Conservation (phyloP, 2,113 vertebrate genomes). For the Sinosuthora webbiana region DNA sequence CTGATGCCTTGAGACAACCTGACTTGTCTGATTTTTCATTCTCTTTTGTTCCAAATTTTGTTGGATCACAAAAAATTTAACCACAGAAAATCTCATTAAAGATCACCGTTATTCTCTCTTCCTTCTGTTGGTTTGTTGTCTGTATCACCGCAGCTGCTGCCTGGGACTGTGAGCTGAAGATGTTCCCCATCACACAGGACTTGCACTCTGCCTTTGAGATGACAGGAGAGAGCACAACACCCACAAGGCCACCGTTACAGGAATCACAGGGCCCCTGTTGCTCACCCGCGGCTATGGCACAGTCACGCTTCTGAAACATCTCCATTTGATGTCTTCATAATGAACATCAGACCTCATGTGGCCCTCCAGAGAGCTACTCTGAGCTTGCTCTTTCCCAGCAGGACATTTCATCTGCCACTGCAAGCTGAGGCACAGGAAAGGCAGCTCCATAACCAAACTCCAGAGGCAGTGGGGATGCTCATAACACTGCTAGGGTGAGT, state of each 20-base stretch:
- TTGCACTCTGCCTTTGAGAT: background rate
- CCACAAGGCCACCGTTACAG: background rate
- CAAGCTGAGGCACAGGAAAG: background rate
- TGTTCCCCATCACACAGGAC: background rate
- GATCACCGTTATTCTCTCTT: background rate
- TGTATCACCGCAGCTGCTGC: background rate
- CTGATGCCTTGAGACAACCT: background rate
- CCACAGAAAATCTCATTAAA: background rate
- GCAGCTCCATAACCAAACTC: background rate
- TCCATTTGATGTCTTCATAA: constrained; percentile 17
- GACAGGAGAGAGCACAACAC: background rate
- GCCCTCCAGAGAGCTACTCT: background rate
- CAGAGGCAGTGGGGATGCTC: background rate
- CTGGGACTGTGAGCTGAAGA: background rate
- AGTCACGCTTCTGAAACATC: background rate
- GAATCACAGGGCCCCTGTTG: background rate
- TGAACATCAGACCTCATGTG: background rate
- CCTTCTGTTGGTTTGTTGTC: background rate
- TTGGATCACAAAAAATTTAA: background rate
- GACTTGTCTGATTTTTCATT: background rate
- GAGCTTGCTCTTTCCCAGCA: background rate
- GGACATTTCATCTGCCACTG: background rate
- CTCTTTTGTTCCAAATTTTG: background rate
- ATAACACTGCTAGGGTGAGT: too few relatives aligned
- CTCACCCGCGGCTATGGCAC: background rate